Conservation (phyloP, 2,797 vertebrate genomes). For the Echeneis naucrates region DNA sequence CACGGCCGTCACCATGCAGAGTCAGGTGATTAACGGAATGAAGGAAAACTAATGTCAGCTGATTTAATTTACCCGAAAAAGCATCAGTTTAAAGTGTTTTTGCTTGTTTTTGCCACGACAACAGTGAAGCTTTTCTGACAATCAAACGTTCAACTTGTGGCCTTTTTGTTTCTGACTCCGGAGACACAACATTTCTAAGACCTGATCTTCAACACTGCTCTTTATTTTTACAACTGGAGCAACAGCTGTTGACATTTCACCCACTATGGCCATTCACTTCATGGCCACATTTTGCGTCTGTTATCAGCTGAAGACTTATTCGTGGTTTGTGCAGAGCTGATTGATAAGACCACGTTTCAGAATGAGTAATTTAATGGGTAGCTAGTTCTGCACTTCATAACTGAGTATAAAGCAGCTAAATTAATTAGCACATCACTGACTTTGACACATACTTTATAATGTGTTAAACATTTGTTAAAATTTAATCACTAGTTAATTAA, state of each 20-base stretch:
- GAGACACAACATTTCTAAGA: neutral
- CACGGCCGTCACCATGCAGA: neutral
- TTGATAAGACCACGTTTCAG: constrained; percentile 49
- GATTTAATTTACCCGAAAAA: neutral
- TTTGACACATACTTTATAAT: constrained; percentile 71
- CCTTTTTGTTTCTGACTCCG: neutral
- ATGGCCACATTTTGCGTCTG: neutral
- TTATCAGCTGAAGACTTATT: constrained; percentile 25
- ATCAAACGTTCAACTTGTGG: neutral
- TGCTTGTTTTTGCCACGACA: neutral
- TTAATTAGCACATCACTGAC: constrained; percentile 64
- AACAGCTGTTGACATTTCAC: neutral
- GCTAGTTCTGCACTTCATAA: constrained; percentile 49
- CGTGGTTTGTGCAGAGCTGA: constrained; percentile 46
- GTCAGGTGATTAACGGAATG: neutral
- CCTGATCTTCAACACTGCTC: neutral
- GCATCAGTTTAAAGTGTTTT: neutral
- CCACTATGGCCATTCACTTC: neutral
- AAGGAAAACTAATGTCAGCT: neutral
- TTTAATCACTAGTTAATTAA: constrained; percentile 65
- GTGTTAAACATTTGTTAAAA: constrained; percentile 63
- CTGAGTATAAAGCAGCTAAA: constrained; percentile 62
- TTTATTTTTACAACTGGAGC: neutral
- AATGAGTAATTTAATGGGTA: constrained; percentile 55
- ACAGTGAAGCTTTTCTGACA: neutral